Conservation (phyloP, 2,797 vertebrate genomes). For the Aselliscus stoliczkanus region DNA sequence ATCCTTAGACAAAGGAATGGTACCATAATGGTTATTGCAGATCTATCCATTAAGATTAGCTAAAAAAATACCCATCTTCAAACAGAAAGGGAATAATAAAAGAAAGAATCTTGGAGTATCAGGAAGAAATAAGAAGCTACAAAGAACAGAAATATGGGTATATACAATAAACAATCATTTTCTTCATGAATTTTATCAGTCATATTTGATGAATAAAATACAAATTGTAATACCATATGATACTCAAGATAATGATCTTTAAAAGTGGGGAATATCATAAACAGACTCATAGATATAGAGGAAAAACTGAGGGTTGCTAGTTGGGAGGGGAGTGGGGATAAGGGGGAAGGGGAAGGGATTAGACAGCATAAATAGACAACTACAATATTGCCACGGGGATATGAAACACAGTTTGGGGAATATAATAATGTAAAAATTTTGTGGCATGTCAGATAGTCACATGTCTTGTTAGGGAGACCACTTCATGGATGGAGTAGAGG, state of each 20-base stretch:
- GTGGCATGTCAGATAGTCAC: too few species aligned
- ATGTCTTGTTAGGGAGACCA: too few species aligned
- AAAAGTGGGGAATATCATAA: neutral
- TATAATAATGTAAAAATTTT: too few species aligned
- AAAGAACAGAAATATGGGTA: neutral
- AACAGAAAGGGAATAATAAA: neutral
- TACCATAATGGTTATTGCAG: neutral
- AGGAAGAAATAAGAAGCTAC: neutral
- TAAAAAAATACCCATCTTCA: neutral
- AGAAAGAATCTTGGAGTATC: neutral
- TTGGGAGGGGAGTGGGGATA: too few species aligned
- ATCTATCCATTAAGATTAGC: neutral
- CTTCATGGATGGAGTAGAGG: too few species aligned
- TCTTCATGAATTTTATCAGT: neutral
- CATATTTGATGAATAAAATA: neutral
- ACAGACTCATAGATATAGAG: too few species aligned
- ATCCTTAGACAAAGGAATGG: neutral
- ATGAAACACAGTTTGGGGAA: too few species aligned
- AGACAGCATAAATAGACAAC: too few species aligned
- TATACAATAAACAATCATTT: neutral
- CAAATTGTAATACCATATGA: neutral
- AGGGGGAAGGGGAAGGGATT: too few species aligned
- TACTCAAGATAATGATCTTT: neutral
- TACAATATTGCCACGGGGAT: too few species aligned
- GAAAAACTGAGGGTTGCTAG: too few species aligned